Evolutionary conservation across 2,888 invertebrate genomes (phyloP).

Genomic region (Orthosia gothica): DNA sequence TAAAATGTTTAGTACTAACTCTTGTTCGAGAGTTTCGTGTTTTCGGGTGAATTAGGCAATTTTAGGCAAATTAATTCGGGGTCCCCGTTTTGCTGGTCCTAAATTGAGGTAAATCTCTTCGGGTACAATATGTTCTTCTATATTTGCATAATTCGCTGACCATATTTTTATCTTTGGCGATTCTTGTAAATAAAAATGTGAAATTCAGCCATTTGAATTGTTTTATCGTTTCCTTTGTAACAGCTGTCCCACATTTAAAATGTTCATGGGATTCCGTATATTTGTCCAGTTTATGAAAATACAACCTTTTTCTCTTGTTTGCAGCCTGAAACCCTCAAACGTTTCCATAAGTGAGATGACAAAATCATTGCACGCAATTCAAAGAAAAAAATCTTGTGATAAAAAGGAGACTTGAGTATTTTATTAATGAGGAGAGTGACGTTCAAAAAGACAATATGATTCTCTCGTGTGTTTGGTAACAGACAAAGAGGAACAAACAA

Average conservation of each 20-base stretch:
- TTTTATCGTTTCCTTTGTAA: constrained; percentile 23
- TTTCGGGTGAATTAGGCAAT: constrained; percentile 43
- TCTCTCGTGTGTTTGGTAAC: constrained; percentile 36
- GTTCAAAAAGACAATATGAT: constrained; percentile 52
- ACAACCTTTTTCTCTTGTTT: constrained; percentile 50
- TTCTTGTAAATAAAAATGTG: constrained; percentile 3
- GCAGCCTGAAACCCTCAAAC: constrained; percentile 41
- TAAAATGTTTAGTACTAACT: constrained; percentile 50
- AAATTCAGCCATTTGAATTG: background rate
- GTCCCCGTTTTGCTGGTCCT: constrained; percentile 35
- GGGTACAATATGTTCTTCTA: constrained; percentile 41
- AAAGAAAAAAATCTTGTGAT: constrained; percentile 41
- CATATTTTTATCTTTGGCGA: constrained; percentile 20
- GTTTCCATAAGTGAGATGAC: constrained; percentile 27
- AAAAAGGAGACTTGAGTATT: constrained; percentile 37
- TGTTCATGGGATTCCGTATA: constrained; percentile 27
- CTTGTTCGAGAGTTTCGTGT: constrained; percentile 31
- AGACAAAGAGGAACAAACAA: constrained; percentile 48
- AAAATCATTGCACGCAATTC: constrained; percentile 51
- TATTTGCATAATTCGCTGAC: constrained; percentile 54
- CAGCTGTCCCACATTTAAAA: constrained; percentile 27
- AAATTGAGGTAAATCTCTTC: constrained; percentile 40
- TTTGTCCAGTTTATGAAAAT: constrained; percentile 41
- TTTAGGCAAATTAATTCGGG: constrained; percentile 59
- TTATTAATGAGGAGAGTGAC: constrained; percentile 55